Evolutionary conservation across 1,140 invertebrate genomes (phyloP), one percentile per base, ranked within the genome.

Genomic region (Yoshiicerus persimilis): DNA sequence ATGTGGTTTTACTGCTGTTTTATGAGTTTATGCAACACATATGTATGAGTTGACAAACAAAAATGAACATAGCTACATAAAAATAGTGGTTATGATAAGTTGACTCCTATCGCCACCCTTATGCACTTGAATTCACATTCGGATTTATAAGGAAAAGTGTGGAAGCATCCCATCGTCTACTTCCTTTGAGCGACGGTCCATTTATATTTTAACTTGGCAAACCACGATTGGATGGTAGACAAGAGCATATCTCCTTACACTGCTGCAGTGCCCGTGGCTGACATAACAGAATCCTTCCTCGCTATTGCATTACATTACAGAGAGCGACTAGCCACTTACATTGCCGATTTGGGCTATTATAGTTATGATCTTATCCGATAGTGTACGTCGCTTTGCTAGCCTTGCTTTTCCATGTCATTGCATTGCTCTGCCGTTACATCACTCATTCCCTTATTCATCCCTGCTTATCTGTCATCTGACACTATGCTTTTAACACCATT

Each of bases 401-500:
- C 66, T 70, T 70, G 66, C 66, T 30, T 70, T 70, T 70, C 66
- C 66, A 70, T 70, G 66, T 70, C 66, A 70, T 30, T 70, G 30
- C 66, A 70, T 70, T 30, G 25, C 66, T 27, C 6, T 27, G 66
- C 30, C 32, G 32, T 80, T 80, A 36, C 75, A 80, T 80, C 75
- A 80, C 30, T 80, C 75, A 80, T 80, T 80, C 75, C 32, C 75
- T 38, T 38, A 80, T 38, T 80, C 75, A 38, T 80, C 34, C 75
- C 75, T n/a, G 30, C 75, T 38, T 80, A 80, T 80, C 75, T 80
- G 75, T 80, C 75, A 80, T 80, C 75, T 80, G 75, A 80, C 75
- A 80, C 75, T 80, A 70, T 32, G 75, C 75, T 80, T 80, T 80
- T 80, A 80, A 80, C 75, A 80, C 75, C 75, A 80, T 80, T 80